phyloP scores from a whole-genome alignment of 92 coral and sea anemone genomes.

The Porites evermanni region DNA sequence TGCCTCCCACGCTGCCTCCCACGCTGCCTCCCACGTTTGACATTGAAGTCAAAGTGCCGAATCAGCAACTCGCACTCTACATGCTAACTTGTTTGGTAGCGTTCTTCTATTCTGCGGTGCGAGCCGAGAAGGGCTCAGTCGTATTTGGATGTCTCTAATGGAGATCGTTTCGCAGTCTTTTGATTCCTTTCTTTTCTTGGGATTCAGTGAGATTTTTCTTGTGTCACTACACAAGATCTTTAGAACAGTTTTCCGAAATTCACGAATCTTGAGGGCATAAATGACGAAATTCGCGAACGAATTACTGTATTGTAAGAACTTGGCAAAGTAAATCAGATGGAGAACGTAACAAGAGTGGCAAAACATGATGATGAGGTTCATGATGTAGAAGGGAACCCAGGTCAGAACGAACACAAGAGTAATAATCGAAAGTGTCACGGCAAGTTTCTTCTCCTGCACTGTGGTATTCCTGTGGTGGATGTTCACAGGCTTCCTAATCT shows the following conservation, averaged over 20 bases:
- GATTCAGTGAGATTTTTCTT: neutral
- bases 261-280: conserved; percentile 85
- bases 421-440: conserved; percentile 77
- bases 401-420: conserved; percentile 77
- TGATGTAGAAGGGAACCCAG: conserved; percentile 86
- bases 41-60: too few relatives aligned
- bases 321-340: conserved; percentile 69
- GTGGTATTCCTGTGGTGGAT: conserved; percentile 71
- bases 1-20: too few relatives aligned
- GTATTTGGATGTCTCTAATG: conserved; percentile 18
- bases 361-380: conserved; percentile 73
- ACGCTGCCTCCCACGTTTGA: too few relatives aligned
- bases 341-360: conserved; percentile 61
- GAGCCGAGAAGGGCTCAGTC: neutral
- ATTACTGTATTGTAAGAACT: conserved; percentile 85
- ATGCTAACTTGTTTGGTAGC: too few relatives aligned
- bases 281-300: conserved; percentile 80
- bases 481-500: conserved; percentile 67
- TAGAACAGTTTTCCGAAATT: conserved; percentile 74
- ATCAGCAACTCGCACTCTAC: too few relatives aligned
- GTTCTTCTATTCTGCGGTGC: neutral
- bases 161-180: conserved; percentile 6
- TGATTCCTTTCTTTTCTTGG: conserved; percentile 3
- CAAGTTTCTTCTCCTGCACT: conserved; percentile 77
- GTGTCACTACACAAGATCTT: conserved; percentile 48